Evolutionary conservation across 2,888 invertebrate genomes (phyloP).

Genomic region (Phasia obesa): DNA sequence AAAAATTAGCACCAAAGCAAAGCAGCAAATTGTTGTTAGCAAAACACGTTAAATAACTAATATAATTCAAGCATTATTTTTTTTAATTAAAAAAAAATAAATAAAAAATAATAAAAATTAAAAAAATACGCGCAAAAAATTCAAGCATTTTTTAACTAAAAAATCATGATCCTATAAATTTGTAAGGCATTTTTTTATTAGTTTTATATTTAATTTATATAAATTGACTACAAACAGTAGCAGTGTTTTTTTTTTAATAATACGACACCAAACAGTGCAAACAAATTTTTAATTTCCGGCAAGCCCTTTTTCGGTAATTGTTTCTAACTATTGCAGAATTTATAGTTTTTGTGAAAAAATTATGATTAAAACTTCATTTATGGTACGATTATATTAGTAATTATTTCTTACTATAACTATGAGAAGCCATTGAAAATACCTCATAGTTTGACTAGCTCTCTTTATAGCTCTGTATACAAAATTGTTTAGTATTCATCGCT

Average conservation of each 20-base stretch:
- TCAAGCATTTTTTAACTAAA: neutral
- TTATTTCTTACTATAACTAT: neutral
- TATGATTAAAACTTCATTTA: slow-evolving; percentile 9
- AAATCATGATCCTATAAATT: neutral
- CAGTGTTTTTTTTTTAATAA: neutral
- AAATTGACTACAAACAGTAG: slow-evolving; percentile 1
- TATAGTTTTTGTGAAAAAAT: neutral
- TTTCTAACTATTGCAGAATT: neutral
- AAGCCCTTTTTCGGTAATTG: slow-evolving; percentile 32
- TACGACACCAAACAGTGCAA: slow-evolving; percentile 12
- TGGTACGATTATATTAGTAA: neutral
- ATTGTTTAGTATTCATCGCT: slow-evolving; percentile 48
- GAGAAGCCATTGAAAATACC: neutral
- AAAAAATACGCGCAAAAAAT: neutral
- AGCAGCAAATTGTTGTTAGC: slow-evolving; percentile 28
- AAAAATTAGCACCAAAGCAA: slow-evolving; percentile 34
- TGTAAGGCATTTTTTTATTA: too few relatives aligned
- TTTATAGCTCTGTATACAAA: neutral
- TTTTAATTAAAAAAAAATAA: neutral
- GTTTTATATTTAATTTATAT: slow-evolving; percentile 1
- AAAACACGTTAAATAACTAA: slow-evolving; percentile 55
- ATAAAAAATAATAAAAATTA: neutral
- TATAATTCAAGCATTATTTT: slow-evolving; percentile 54
- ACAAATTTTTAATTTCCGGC: slow-evolving; percentile 24
- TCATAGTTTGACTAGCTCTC: neutral